These are phyloP conservation scores for Laterallus jamaicensis DNA, from an alignment of 2,113 vertebrate species.

Conservation along the genomic window DNA sequence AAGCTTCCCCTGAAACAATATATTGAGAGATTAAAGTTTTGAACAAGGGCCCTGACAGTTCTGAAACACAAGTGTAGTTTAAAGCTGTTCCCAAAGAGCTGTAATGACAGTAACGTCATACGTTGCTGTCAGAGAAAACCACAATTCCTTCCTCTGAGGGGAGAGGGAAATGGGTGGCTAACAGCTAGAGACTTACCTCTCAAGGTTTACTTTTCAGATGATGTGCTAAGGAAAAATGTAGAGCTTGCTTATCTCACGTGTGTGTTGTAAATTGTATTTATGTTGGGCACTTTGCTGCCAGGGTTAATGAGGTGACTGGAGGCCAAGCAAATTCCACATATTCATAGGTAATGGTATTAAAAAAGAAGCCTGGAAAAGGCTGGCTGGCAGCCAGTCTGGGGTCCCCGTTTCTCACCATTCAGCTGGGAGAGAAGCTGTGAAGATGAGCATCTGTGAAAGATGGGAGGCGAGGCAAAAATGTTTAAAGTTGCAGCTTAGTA, in stretches of 20 bases:
- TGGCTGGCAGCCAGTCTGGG: background rate
- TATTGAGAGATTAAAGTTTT: slow-evolving; percentile 38
- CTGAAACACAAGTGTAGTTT: slow-evolving; percentile 3
- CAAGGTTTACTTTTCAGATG: background rate
- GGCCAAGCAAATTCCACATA: background rate
- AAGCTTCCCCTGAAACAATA: slow-evolving; percentile 32
- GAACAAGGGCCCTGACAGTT: slow-evolving; percentile 16
- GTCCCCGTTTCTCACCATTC: background rate
- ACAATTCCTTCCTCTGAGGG: slow-evolving; percentile 2
- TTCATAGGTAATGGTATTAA: slow-evolving; percentile 24
- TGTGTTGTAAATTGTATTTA: background rate
- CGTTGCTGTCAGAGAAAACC: slow-evolving; percentile 25
- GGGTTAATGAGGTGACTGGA: slow-evolving; percentile 33
- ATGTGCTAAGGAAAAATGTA: background rate
- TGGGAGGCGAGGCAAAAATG: background rate
- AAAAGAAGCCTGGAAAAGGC: background rate
- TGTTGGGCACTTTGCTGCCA: background rate
- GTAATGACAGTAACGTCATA: slow-evolving; percentile 16
- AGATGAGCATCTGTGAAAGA: slow-evolving; percentile 25
- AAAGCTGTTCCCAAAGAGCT: slow-evolving; percentile 37
- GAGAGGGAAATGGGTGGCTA: slow-evolving; percentile 42
- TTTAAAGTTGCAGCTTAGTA: background rate
- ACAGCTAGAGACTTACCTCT: background rate
- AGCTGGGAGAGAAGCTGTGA: slow-evolving; percentile 8
- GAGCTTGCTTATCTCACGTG: background rate